Base-by-base conservation (phyloP, 2,888 invertebrate genomes). In the Dysmachus trigonus region DNA sequence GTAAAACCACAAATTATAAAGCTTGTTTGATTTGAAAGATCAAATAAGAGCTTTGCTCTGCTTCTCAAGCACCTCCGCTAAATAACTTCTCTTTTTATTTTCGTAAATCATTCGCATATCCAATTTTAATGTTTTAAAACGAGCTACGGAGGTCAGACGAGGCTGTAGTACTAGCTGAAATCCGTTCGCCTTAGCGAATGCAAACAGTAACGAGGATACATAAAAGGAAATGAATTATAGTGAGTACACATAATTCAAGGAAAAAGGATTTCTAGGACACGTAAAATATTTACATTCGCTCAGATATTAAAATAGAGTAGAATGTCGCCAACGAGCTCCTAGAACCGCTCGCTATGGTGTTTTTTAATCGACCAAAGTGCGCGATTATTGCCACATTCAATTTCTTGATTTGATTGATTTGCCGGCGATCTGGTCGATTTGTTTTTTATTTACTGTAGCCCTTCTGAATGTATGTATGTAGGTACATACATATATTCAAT, bases 201-300 rank as follows among this genome's bases (percentile, higher is more conserved):
- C 47, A 81, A 81, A 81, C 81, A 81, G 51, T 81, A 81, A 81
- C 81, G 81, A 81, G 62, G 62, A 62, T 62, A 62, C 53, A 81
- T 81, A 81, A 81, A 81, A 81, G 81, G 53, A 81, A 81, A 81
- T 62, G 62, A 81, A 81, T 81, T 81, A 81, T 81, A 81, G 81
- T 81, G 81, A 81, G 81, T 62, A 81, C 81, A 81, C 81, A 81
- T 81, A 81, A 81, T 53, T 81, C 81, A 81, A 62, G 81, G 53
- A 81, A 81, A 81, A 81, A 81, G 81, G 81, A 81, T 81, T 81
- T 81, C 81, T 81, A 81, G 81, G 81, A 81, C 81, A 53, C 81
- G 73, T 77, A 47, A 81, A 81, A 81, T 81, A 81, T 81, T 81
- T 81, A 81, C 81, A 81, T 81, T 81, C 81, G 62, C 35, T 81